These are phyloP conservation scores for Folsomia candida DNA, from an alignment of 2,888 invertebrate species.

Conservation along the genomic window DNA sequence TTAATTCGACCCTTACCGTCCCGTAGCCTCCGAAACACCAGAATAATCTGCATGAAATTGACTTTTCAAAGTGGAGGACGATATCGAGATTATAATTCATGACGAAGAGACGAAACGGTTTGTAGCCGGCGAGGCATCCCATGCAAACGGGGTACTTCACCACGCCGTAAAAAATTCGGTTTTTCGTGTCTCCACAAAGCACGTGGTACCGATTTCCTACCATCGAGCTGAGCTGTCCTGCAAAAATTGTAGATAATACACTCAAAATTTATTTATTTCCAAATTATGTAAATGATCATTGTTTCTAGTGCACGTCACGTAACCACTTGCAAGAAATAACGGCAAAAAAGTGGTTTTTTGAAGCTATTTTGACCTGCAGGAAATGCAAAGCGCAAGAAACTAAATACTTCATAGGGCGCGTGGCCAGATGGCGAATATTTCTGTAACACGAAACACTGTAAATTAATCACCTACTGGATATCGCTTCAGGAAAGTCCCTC, in stretches of 20 bases:
- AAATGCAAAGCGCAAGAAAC: too few species aligned
- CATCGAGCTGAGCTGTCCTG: not conserved
- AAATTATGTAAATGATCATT: too few species aligned
- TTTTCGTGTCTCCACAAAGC: not conserved
- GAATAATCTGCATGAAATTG: not conserved
- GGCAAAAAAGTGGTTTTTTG: too few species aligned
- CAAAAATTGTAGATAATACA: too few species aligned
- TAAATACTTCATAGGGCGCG: too few species aligned
- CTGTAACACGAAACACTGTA: too few species aligned
- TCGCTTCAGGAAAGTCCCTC: not conserved
- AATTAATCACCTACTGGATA: not conserved
- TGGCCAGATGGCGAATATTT: too few species aligned
- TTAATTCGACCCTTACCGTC: not conserved
- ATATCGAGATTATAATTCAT: not conserved
- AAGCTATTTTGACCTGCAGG: too few species aligned
- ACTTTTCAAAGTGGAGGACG: not conserved
- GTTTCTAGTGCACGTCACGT: too few species aligned
- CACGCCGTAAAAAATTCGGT: not conserved
- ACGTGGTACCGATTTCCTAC: not conserved
- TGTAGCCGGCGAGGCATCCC: not conserved
- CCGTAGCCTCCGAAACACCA: not conserved
- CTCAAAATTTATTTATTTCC: too few species aligned
- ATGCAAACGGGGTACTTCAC: not conserved
- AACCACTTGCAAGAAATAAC: too few species aligned
- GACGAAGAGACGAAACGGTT: not conserved